Base-by-base conservation (phyloP, 2,797 vertebrate species). In the Sebastes variabilis region DNA sequence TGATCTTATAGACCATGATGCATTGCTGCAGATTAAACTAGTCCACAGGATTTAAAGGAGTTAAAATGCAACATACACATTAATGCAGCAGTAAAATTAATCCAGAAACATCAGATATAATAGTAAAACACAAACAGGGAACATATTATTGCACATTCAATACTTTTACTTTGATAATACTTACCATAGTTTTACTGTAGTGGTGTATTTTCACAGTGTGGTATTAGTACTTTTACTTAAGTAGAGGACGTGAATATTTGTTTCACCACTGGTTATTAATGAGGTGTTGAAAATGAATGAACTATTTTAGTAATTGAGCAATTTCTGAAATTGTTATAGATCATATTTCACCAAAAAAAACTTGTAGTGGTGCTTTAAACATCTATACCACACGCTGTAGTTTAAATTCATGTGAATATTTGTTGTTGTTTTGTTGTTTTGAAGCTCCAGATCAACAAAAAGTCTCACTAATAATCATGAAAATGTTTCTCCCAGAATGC, bases 401-500 rank as follows among this genome's bases (percentile, higher is more conserved):
- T 52, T 60, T 5, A 58, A 4, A 29, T 42, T 11, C 12, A 13
- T 20, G 24, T n/a, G 6, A 24, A 46, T 10, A 61, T 30, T 20
- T 34, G 6, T 29, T 73, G 34, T 29, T 59, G 27, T n/a, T 72
- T 42, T 49, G 18, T 42, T 42, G 38, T 42, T 42, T 49, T 49
- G 46, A 58, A 72, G 24, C 16, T 54, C 4, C 12, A 65, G n/a
- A 58, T 49, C 24, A 49, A n/a, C 27, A 59, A 7, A 60, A 66
- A 18, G 2, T 11, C 1, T 54, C 14, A 36, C 27, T 42, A 16
- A 38, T 67, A 14, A 64, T 25, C 2, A 5, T 49, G 2, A 32
- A 59, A 60, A 18, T 2, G 2, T 75, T 59, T 54, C 36, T 32
- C 20, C n/a, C 92, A 96, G 96, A 96, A 96, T 18, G 93, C 94